These are phyloP conservation scores for Mesoclemmys tuberculata DNA, from an alignment of 2,113 vertebrate species.

Conservation along the genomic window DNA sequence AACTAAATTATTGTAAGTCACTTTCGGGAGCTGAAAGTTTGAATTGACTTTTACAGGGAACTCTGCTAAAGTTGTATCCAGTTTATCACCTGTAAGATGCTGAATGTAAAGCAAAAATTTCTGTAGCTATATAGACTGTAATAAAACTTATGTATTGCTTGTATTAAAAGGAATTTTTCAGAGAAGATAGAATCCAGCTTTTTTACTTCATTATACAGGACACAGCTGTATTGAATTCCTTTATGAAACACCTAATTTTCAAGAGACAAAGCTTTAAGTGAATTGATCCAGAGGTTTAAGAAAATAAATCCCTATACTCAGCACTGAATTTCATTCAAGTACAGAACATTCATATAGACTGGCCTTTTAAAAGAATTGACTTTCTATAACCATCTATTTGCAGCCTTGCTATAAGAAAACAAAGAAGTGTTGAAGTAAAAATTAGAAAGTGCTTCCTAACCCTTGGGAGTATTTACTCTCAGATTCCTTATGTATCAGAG, in stretches of 20 bases:
- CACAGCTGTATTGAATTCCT: neutral
- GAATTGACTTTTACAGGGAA: neutral
- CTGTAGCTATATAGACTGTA: neutral
- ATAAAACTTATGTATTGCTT: neutral
- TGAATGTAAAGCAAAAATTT: neutral
- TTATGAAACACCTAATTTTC: slow-evolving; percentile 13
- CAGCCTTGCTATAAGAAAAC: neutral
- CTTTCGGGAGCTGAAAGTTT: neutral
- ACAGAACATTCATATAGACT: slow-evolving; percentile 1
- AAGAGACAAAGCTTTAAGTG: slow-evolving; percentile 15
- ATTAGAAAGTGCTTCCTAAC: neutral
- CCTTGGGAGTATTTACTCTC: neutral
- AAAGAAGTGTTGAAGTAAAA: rapidly evolving
- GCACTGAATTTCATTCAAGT: neutral
- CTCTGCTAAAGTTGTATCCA: neutral
- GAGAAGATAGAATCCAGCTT: neutral
- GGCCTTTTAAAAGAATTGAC: neutral
- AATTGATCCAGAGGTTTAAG: neutral
- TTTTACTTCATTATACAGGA: neutral
- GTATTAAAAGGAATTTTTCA: neutral
- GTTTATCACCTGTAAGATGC: slow-evolving; percentile 11
- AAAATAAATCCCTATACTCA: neutral
- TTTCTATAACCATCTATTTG: neutral
- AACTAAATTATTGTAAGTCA: neutral
- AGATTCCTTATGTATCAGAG: neutral